Evolutionary conservation across 2,888 invertebrate species (phyloP).

Genomic region (Drosophila pegasa): DNA sequence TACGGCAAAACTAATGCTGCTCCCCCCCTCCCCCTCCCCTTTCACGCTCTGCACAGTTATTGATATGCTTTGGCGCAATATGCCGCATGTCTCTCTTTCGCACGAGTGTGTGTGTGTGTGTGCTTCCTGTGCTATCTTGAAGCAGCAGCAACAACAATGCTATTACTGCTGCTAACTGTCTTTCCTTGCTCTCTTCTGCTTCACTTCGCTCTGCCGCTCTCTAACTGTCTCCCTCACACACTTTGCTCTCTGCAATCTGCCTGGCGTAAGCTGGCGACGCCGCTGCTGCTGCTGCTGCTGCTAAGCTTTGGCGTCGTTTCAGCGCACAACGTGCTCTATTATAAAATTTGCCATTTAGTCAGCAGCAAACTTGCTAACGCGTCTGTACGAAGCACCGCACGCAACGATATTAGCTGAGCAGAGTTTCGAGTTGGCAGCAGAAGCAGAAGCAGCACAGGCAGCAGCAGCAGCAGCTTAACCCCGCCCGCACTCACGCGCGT

Average conservation of each 20-base stretch:
- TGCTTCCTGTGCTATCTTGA: constrained; percentile 59
- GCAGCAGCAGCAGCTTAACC: constrained; percentile 22
- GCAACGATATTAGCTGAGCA: constrained; percentile 23
- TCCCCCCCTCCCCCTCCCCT: no score
- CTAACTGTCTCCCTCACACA: background rate
- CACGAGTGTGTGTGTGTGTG: constrained; percentile 18
- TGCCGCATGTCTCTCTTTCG: constrained; percentile 22
- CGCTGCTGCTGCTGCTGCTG: constrained; percentile 16
- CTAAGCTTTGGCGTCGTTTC: constrained; percentile 45
- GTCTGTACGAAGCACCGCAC: constrained; percentile 65
- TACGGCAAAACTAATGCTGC: background rate
- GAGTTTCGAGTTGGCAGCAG: constrained; percentile 23
- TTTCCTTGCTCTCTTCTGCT: constrained; percentile 33
- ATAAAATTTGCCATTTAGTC: constrained; percentile 76
- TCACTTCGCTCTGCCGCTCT: constrained; percentile 11
- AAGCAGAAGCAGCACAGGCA: constrained; percentile 24
- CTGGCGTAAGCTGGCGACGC: constrained; percentile 14
- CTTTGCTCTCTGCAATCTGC: constrained; percentile 5
- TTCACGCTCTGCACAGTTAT: constrained; percentile 26
- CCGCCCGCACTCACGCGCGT: constrained; percentile 27
- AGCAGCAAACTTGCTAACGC: constrained; percentile 81
- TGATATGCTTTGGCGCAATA: constrained; percentile 46
- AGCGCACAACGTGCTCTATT: constrained; percentile 40
- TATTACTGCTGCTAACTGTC: constrained; percentile 44
- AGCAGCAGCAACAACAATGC: constrained; percentile 37